Conservation (phyloP, 2,797 vertebrate genomes). For the Sebastes trivittatus region DNA sequence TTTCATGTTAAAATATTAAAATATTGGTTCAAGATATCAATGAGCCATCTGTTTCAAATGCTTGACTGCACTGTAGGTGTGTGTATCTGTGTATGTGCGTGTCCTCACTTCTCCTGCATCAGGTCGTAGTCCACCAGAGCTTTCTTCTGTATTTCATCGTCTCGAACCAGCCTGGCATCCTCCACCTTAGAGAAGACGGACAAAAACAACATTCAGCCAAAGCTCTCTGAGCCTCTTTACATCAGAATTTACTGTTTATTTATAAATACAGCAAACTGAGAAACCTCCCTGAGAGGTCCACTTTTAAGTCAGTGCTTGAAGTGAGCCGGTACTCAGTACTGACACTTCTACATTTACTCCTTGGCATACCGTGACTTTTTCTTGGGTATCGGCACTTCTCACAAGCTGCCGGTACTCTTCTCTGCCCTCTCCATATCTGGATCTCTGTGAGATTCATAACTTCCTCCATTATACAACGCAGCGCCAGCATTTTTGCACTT, state of each 20-base stretch:
- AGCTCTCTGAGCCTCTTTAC: background rate
- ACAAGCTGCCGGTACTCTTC: too few species aligned
- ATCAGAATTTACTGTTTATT: background rate
- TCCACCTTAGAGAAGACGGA: slow-evolving; percentile 77
- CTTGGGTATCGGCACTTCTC: too few species aligned
- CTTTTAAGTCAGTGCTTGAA: background rate
- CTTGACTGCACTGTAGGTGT: background rate
- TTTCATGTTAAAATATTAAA: background rate
- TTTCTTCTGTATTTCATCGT: slow-evolving; percentile 89
- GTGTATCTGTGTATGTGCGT: background rate
- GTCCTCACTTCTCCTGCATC: slow-evolving; percentile 87
- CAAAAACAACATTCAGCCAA: background rate
- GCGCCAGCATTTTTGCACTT: too few species aligned
- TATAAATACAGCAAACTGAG: background rate
- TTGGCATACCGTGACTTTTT: background rate
- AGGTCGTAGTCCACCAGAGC: slow-evolving; percentile 89
- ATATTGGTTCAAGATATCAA: background rate
- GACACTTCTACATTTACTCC: too few species aligned
- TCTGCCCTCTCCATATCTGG: too few species aligned
- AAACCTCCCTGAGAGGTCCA: background rate
- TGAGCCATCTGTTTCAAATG: background rate
- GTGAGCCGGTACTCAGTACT: background rate
- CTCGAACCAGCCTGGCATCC: slow-evolving; percentile 85
- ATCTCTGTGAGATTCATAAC: too few species aligned
- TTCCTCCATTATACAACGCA: too few species aligned